These are phyloP conservation scores for Maconellicoccus hirsutus DNA, from an alignment of 1,140 invertebrate species.

Conservation along the genomic window DNA sequence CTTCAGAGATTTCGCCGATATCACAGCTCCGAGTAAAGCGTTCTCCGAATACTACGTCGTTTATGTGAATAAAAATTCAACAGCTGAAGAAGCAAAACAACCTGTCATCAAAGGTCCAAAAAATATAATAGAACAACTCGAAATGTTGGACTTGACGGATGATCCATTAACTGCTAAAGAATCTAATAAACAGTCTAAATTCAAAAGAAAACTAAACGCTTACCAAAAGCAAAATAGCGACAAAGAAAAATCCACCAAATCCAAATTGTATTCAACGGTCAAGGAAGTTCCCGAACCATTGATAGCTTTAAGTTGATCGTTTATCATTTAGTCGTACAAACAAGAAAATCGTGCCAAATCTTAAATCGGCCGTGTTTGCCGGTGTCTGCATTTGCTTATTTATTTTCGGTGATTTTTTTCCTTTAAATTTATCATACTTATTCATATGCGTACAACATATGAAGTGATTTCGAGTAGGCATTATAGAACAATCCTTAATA, in stretches of 20 bases:
- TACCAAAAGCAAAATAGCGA: constrained; percentile 45
- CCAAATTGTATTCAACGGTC: constrained; percentile 33
- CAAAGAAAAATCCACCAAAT: constrained; percentile 41
- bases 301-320: constrained; percentile 48
- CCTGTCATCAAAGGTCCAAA: constrained; percentile 45
- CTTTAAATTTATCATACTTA: no score
- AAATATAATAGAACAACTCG: constrained; percentile 67
- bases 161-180: constrained; percentile 35
- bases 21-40: constrained; percentile 65
- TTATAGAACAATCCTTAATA: no score
- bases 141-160: constrained; percentile 50
- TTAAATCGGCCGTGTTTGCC: no score
- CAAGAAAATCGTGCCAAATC: no score
- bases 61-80: constrained; percentile 57
- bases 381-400: no score
- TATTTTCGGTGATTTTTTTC: no score
- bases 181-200: constrained; percentile 43
- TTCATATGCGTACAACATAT: no score
- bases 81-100: constrained; percentile 30
- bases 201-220: constrained; percentile 52
- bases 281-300: constrained; percentile 46
- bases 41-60: constrained; percentile 72
- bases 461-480: no score
- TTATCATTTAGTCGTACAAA: no score
- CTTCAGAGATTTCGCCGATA: constrained; percentile 78